Evolutionary conservation across 2,797 vertebrate genomes (phyloP).

Genomic region (Lophius americanus): DNA sequence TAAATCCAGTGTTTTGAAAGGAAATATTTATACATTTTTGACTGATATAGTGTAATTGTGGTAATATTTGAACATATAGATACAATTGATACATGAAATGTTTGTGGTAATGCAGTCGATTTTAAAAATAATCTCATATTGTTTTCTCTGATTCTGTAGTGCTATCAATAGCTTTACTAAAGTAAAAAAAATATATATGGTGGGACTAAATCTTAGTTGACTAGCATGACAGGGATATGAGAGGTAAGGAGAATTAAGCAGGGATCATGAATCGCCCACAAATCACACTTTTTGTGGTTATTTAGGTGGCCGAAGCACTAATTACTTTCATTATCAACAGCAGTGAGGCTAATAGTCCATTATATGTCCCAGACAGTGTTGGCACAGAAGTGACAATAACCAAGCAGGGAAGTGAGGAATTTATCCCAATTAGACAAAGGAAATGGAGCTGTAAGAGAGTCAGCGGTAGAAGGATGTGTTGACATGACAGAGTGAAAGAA

Average conservation of each 20-base stretch:
- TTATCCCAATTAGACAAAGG: neutral
- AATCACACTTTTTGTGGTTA: constrained; percentile 33
- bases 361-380: neutral
- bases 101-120: too few species aligned
- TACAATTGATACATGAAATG: too few species aligned
- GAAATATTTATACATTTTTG: too few species aligned
- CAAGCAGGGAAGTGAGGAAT: neutral
- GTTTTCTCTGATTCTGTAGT: constrained; percentile 5
- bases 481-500: too few species aligned
- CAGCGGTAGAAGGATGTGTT: too few species aligned
- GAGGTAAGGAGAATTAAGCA: neutral
- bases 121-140: neutral
- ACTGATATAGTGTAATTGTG: constrained; percentile 10
- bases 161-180: neutral
- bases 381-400: constrained; percentile 7
- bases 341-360: constrained; percentile 41
- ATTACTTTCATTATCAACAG: constrained; percentile 43
- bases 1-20: too few species aligned
- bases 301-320: constrained; percentile 6
- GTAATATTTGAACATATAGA: too few species aligned
- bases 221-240: neutral
- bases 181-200: neutral
- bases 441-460: too few species aligned
- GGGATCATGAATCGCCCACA: constrained; percentile 33
- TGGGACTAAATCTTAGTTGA: neutral